Evolutionary conservation across 2,888 invertebrate species (phyloP).

Genomic region (Pheosia gnoma): DNA sequence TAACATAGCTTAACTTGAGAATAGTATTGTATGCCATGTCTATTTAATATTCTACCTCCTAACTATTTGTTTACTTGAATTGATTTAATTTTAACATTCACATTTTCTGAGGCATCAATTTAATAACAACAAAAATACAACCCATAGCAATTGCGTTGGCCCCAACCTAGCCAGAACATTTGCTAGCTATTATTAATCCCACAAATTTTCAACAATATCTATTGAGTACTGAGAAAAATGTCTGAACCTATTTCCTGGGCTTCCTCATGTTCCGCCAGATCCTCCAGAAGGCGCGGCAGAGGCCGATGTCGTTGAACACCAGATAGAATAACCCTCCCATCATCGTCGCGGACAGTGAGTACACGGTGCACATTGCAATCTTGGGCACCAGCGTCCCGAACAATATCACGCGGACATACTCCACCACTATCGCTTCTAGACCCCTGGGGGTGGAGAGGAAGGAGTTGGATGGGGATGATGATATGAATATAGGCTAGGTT

Average conservation of each 20-base stretch:
- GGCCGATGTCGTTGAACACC: constrained; percentile 91
- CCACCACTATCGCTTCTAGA: constrained; percentile 90
- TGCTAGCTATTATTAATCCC: no score
- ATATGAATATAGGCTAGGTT: not conserved
- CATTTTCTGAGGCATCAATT: no score
- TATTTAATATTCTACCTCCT: no score
- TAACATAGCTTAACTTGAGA: no score
- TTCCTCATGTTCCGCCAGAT: constrained; percentile 85
- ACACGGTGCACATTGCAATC: constrained; percentile 85
- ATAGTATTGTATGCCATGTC: no score
- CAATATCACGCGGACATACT: constrained; percentile 89
- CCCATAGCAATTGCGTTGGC: no score
- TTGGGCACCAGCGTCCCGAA: constrained; percentile 89
- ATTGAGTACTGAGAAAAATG: not conserved
- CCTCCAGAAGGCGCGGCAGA: constrained; percentile 87
- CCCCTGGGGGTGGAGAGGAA: constrained; percentile 85
- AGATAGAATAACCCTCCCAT: constrained; percentile 91
- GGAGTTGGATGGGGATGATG: constrained; percentile 13
- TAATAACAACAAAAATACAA: no score
- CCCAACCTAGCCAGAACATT: no score
- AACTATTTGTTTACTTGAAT: no score
- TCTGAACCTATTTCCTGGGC: constrained; percentile 33
- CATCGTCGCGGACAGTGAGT: constrained; percentile 85
- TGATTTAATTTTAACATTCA: no score
- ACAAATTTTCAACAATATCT: no score